Percentiles rank a stretch among this genome's conserved stretches.
These are phyloP conservation scores for Biston betularia DNA, from an alignment of 2,888 invertebrate species.

Conservation along the genomic window DNA sequence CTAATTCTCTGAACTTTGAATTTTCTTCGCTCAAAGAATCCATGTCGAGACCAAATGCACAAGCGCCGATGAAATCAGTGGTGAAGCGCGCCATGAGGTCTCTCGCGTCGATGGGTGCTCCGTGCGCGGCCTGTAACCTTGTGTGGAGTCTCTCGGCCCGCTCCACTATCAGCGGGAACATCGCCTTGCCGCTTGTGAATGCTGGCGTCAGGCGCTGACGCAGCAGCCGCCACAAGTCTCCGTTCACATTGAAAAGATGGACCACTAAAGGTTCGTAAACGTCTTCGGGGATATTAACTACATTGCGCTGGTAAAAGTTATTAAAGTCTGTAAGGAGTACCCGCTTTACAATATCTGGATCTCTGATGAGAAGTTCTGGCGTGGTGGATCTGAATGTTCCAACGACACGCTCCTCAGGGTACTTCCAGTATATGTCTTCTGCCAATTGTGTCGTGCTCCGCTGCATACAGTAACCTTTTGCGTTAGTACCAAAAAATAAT, in stretches of 20 bases:
- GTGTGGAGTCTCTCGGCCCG: conserved; percentile 63
- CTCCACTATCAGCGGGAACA: conserved; percentile 71
- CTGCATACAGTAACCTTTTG: conserved; percentile 31
- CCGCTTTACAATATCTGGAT: conserved; percentile 59
- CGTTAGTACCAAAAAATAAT: conserved; percentile 57
- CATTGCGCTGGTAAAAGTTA: conserved; percentile 46
- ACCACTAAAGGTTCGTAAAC: conserved; percentile 54
- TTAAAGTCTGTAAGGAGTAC: conserved; percentile 61
- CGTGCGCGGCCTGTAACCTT: conserved; percentile 49
- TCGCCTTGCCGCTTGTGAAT: conserved; percentile 67
- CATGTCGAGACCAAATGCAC: conserved; percentile 63
- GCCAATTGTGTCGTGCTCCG: conserved; percentile 51
- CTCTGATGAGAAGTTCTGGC: conserved; percentile 63
- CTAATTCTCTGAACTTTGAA: conserved; percentile 57
- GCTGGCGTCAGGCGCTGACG: conserved; percentile 67
- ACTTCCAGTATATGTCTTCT: conserved; percentile 59
- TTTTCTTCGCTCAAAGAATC: conserved; percentile 57
- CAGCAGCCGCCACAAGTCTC: conserved; percentile 66
- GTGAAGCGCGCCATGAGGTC: conserved; percentile 66
- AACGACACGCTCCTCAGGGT: conserved; percentile 64
- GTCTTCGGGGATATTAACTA: conserved; percentile 13
- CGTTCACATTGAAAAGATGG: conserved; percentile 64
- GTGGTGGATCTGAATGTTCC: conserved; percentile 62
- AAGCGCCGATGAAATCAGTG: too few relatives aligned
- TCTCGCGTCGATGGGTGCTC: conserved; percentile 53